phyloP scores from a whole-genome alignment of 2,797 vertebrate genomes.

The Paguma larvata region DNA sequence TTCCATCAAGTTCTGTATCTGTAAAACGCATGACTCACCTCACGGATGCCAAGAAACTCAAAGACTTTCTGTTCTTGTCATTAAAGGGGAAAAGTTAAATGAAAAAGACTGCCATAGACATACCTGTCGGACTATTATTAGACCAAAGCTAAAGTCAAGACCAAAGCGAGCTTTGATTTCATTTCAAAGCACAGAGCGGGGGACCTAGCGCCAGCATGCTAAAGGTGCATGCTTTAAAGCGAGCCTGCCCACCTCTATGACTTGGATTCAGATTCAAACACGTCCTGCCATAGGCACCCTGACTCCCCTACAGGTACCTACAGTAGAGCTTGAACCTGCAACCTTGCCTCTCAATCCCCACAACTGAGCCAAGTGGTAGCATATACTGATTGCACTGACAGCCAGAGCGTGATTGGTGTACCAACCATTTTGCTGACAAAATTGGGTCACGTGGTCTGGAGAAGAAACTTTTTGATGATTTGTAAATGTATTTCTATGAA shows the following conservation, averaged over 20 bases:
- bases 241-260: background rate
- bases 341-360: background rate
- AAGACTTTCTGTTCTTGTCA: conserved; percentile 67
- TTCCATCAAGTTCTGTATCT: conserved; percentile 17
- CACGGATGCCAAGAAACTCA: conserved; percentile 65
- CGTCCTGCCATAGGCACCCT: background rate
- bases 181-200: background rate
- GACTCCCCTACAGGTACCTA: background rate
- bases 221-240: background rate
- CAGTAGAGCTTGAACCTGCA: background rate
- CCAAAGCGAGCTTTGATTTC: conserved; percentile 43
- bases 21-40: conserved; percentile 69
- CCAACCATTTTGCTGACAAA: background rate
- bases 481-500: background rate
- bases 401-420: background rate
- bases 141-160: conserved; percentile 42
- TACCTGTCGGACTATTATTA: conserved; percentile 35
- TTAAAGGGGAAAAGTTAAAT: conserved; percentile 38
- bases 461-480: background rate
- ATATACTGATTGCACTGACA: background rate
- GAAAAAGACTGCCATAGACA: background rate
- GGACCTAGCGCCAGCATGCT: background rate
- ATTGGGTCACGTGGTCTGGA: background rate
- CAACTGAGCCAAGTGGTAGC: background rate
- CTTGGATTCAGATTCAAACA: background rate